A percentile compares a stretch with the other conserved stretches of the same genome.
Evolutionary conservation across 2,113 vertebrate genomes (phyloP).

Genomic region (Sitta europaea): DNA sequence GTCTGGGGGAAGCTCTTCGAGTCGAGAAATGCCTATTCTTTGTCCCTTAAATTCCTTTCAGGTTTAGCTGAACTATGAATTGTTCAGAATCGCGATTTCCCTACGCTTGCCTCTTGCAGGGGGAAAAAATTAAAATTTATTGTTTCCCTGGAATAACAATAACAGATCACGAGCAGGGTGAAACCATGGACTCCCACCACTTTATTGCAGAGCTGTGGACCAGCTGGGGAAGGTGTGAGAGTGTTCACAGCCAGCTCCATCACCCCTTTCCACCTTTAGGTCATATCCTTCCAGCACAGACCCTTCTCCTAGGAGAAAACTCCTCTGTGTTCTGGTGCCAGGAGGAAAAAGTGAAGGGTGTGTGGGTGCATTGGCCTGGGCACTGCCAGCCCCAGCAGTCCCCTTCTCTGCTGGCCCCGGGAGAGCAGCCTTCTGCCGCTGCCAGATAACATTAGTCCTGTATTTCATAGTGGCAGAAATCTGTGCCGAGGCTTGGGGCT

Average conservation of each 20-base stretch:
- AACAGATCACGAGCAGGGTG: neutral
- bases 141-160: slow-evolving; percentile 17
- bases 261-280: neutral
- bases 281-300: neutral
- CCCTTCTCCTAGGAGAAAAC: neutral
- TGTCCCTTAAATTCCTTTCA: slow-evolving; percentile 65
- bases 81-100: slow-evolving; percentile 20
- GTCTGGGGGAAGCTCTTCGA: slow-evolving; percentile 19
- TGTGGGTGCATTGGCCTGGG: neutral
- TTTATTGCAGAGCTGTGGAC: neutral
- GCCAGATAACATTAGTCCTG: slow-evolving; percentile 58
- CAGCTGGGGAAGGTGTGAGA: neutral
- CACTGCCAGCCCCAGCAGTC: slow-evolving; percentile 8
- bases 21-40: slow-evolving; percentile 59
- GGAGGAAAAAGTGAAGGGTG: neutral
- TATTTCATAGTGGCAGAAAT: slow-evolving; percentile 54
- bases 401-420: neutral
- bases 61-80: slow-evolving; percentile 64
- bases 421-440: slow-evolving; percentile 58
- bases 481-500: slow-evolving; percentile 50
- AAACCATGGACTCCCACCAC: neutral
- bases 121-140: neutral
- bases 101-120: neutral
- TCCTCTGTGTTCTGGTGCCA: neutral
- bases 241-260: neutral